Conservation (phyloP, 1,140 invertebrate species). For the Papilio polyxenes region DNA sequence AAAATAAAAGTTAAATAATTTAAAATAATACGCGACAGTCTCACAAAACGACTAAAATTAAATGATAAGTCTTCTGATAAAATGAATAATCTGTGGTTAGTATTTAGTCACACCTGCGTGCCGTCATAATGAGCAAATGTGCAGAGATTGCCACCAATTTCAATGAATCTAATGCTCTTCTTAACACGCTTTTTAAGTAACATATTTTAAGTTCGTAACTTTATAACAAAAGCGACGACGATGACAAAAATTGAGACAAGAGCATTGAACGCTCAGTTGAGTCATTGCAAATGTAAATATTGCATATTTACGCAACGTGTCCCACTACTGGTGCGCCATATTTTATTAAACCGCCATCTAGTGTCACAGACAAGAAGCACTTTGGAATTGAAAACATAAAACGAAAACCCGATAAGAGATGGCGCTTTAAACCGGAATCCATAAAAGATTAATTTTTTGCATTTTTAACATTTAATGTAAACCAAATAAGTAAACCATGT, state of each 20-base stretch:
- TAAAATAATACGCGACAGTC: conserved; percentile 33
- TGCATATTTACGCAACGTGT: conserved; percentile 25
- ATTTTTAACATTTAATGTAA: too few relatives aligned
- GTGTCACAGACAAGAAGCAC: background rate
- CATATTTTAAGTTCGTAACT: conserved; percentile 4
- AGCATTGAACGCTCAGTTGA: conserved; percentile 34
- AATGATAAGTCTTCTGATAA: conserved; percentile 50
- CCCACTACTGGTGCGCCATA: background rate
- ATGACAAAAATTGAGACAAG: conserved; percentile 24
- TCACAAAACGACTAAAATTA: conserved; percentile 38
- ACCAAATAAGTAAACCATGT: too few relatives aligned
- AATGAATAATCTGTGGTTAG: conserved; percentile 53
- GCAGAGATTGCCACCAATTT: conserved; percentile 32
- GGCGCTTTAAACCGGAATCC: background rate
- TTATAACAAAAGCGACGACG: conserved; percentile 8
- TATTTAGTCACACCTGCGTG: conserved; percentile 50
- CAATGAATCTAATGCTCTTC: conserved; percentile 10
- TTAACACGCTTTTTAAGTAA: background rate
- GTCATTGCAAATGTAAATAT: conserved; percentile 37
- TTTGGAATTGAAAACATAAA: background rate
- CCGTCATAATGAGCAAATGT: conserved; percentile 44
- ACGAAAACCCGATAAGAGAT: background rate
- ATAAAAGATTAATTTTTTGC: too few relatives aligned
- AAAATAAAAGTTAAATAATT: background rate
- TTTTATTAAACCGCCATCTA: conserved; percentile 24